Percentiles rank a stretch among this genome's conserved stretches.
Evolutionary conservation across 2,888 invertebrate genomes (phyloP).

Genomic region (Cremastobaeus sp.): DNA sequence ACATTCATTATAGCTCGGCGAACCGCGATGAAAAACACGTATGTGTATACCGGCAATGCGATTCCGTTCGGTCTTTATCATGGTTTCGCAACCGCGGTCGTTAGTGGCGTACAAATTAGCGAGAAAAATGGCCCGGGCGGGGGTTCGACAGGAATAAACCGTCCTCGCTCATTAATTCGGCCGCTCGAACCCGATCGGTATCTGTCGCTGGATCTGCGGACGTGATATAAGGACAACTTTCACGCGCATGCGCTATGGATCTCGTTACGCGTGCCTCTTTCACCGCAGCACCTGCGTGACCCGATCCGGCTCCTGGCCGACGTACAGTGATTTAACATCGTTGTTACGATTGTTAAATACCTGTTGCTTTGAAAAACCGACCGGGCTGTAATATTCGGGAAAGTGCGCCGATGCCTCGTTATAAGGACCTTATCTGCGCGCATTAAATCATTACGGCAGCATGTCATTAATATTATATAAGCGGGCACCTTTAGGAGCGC

Average conservation of each 20-base stretch:
- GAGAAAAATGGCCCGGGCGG: not conserved
- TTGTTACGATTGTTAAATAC: conserved; percentile 60
- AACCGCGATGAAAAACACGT: conserved; percentile 12
- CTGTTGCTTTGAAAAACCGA: conserved; percentile 55
- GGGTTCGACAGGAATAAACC: not conserved
- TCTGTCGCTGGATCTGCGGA: conserved; percentile 47
- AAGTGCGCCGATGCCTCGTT: conserved; percentile 30
- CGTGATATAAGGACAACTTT: conserved; percentile 58
- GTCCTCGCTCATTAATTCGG: conserved; percentile 38
- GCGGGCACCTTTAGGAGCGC: conserved; percentile 3
- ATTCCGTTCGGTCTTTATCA: not conserved
- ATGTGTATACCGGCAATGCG: conserved; percentile 8
- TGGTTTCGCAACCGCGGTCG: too few species aligned
- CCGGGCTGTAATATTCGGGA: conserved; percentile 40
- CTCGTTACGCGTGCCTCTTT: conserved; percentile 63
- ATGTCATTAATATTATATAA: conserved; percentile 46
- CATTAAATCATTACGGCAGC: conserved; percentile 47
- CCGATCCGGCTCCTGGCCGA: conserved; percentile 47
- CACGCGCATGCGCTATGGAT: conserved; percentile 62
- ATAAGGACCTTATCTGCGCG: conserved; percentile 27
- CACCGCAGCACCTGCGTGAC: conserved; percentile 60
- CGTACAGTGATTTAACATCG: conserved; percentile 57
- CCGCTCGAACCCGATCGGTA: conserved; percentile 15
- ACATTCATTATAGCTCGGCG: conserved; percentile 34
- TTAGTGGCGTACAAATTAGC: too few species aligned